phyloP scores from a whole-genome alignment of 2,888 invertebrate species.

The Esperia sulphurella region DNA sequence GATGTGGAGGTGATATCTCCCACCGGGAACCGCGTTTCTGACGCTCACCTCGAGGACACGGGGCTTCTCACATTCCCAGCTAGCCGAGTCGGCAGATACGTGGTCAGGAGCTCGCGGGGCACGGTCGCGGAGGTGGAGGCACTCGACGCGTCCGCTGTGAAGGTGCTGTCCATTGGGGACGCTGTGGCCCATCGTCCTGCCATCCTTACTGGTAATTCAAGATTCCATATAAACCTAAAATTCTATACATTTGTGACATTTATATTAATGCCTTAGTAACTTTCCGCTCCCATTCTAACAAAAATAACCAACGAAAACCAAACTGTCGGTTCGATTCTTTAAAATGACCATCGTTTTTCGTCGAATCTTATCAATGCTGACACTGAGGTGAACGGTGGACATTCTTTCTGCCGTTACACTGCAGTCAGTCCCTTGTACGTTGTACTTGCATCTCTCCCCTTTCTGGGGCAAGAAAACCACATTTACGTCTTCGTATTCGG shows the following conservation, averaged over 20 bases:
- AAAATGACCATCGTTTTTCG: no score
- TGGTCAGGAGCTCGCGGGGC: conserved; percentile 76
- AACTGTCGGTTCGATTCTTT: no score
- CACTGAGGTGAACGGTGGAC: no score
- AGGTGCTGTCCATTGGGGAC: conserved; percentile 86
- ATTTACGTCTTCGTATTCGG: no score
- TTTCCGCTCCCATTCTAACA: no score
- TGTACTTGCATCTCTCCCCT: no score
- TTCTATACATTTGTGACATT: not conserved
- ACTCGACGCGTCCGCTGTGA: conserved; percentile 86
- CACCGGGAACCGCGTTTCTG: conserved; percentile 80
- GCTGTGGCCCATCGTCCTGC: conserved; percentile 89
- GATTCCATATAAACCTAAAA: not conserved
- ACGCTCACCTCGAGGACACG: conserved; percentile 77
- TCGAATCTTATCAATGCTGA: no score
- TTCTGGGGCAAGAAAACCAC: no score
- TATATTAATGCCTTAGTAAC: no score
- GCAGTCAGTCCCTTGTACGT: no score
- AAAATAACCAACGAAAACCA: no score
- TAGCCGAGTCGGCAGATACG: conserved; percentile 85
- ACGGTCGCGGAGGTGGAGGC: conserved; percentile 83
- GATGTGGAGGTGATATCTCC: conserved; percentile 85
- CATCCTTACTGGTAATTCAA: conserved; percentile 82
- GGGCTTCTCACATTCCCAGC: conserved; percentile 88
- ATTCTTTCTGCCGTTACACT: no score